Evolutionary conservation across 2,797 vertebrate species (phyloP).

Genomic region (Sternarchorhynchus goeldii): DNA sequence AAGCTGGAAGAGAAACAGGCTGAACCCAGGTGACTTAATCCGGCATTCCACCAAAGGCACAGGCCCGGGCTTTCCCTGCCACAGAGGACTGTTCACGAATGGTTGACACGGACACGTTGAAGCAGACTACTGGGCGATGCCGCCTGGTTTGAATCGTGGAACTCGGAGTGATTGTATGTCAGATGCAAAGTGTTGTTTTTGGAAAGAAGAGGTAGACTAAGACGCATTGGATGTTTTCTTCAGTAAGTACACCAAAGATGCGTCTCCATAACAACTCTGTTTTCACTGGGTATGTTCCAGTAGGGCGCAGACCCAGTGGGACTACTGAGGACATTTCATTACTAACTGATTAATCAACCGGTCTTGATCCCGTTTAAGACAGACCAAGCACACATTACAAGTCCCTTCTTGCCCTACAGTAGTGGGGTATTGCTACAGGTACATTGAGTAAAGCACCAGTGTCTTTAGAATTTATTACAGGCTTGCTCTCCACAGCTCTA

Average conservation of each 20-base stretch:
- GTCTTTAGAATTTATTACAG: slow-evolving; percentile 2
- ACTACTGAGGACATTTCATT: not conserved
- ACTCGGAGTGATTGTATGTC: not conserved
- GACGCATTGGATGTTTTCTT: slow-evolving; percentile 17
- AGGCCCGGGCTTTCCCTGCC: slow-evolving; percentile 10
- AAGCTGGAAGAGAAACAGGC: slow-evolving; percentile 57
- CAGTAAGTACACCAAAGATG: not conserved
- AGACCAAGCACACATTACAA: not conserved
- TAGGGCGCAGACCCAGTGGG: not conserved
- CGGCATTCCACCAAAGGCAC: slow-evolving; percentile 53
- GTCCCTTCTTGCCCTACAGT: not conserved
- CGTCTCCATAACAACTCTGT: not conserved
- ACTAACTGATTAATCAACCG: slow-evolving; percentile 1
- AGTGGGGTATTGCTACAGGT: not conserved
- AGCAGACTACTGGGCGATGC: not conserved
- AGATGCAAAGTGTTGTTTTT: slow-evolving; percentile 20
- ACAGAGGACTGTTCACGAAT: not conserved
- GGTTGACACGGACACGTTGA: slow-evolving; percentile 2
- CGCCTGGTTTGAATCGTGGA: slow-evolving; percentile 18
- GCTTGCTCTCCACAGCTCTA: slow-evolving; percentile 6
- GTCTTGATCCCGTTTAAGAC: not conserved
- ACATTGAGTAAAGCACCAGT: slow-evolving; percentile 37
- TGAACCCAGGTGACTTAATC: slow-evolving; percentile 40
- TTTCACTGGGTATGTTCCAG: slow-evolving; percentile 24
- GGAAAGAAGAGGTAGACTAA: slow-evolving; percentile 47